phyloP scores from a whole-genome alignment of 2,888 invertebrate species.

The Scaptomyza caliginosa region DNA sequence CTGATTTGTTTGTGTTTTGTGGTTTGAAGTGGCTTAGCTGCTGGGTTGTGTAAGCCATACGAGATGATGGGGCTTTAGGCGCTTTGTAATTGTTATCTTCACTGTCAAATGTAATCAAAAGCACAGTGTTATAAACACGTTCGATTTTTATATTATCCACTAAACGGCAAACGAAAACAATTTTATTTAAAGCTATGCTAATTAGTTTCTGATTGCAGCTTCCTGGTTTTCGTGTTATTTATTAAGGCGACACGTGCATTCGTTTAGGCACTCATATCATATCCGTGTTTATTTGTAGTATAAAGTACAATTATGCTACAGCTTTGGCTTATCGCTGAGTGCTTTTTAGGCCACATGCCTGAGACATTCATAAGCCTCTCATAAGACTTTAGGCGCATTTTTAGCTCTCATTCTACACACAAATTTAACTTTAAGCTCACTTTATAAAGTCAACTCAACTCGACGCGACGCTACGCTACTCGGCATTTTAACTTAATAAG shows the following conservation, averaged over 20 bases:
- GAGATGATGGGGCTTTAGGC: not conserved
- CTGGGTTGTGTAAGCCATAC: conserved; percentile 12
- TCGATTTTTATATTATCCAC: too few relatives aligned
- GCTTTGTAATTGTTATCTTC: conserved; percentile 42
- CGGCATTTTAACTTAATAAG: conserved; percentile 75
- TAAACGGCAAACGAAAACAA: too few relatives aligned
- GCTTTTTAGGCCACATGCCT: conserved; percentile 45
- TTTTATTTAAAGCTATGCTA: not conserved
- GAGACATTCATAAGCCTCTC: conserved; percentile 27
- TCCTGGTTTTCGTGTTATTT: not conserved
- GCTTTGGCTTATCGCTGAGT: conserved; percentile 57
- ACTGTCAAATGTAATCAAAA: conserved; percentile 4
- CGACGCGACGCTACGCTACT: conserved; percentile 44
- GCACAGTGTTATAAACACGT: too few relatives aligned
- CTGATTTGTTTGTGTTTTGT: conserved; percentile 2
- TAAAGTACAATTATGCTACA: conserved; percentile 52
- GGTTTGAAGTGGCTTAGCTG: conserved; percentile 48
- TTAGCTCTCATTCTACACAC: not conserved
- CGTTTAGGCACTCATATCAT: conserved; percentile 6
- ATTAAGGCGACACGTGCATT: not conserved
- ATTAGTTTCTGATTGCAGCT: not conserved
- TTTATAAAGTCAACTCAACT: conserved; percentile 71
- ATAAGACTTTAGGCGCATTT: conserved; percentile 42
- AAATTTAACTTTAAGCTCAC: conserved; percentile 66
- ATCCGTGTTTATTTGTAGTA: conserved; percentile 28